These are phyloP conservation scores for Listronotus oregonensis DNA, from an alignment of 1,140 invertebrate species.

Conservation along the genomic window DNA sequence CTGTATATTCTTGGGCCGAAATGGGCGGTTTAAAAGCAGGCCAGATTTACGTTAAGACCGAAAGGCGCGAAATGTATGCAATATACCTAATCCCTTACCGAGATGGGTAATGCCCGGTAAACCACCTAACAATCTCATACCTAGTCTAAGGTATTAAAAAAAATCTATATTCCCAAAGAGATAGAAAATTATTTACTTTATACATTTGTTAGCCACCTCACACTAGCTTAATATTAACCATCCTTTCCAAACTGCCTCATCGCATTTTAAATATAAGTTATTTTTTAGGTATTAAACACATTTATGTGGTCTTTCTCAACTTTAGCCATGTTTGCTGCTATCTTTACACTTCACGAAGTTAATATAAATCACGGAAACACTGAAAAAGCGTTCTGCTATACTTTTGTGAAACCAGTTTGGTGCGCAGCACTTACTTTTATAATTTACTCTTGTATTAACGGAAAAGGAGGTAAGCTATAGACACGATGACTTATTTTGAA, in stretches of 20 bases:
- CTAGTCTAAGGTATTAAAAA: not conserved
- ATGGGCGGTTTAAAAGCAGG: too few relatives aligned
- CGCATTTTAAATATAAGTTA: not conserved
- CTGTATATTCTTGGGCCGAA: too few relatives aligned
- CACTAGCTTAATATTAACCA: too few relatives aligned
- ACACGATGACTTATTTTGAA: too few relatives aligned
- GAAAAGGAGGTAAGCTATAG: slow-evolving; percentile 41
- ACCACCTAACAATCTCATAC: not conserved
- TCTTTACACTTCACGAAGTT: slow-evolving; percentile 34
- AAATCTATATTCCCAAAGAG: too few relatives aligned
- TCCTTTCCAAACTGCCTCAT: too few relatives aligned
- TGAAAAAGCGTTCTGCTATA: slow-evolving; percentile 30
- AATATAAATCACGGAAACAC: slow-evolving; percentile 23
- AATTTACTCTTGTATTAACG: slow-evolving; percentile 42
- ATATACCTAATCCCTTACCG: too few relatives aligned
- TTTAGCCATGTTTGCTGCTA: slow-evolving; percentile 22
- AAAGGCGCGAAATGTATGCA: too few relatives aligned
- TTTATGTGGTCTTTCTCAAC: slow-evolving; percentile 37
- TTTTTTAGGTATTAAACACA: slow-evolving; percentile 37
- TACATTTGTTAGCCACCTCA: too few relatives aligned
- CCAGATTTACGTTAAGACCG: too few relatives aligned
- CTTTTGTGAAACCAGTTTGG: slow-evolving; percentile 43
- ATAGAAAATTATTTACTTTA: too few relatives aligned
- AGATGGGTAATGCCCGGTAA: too few relatives aligned
- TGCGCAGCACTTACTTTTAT: slow-evolving; percentile 44